Evolutionary conservation across 1,140 invertebrate genomes (phyloP).

Genomic region (Drosophila ogumai): DNA sequence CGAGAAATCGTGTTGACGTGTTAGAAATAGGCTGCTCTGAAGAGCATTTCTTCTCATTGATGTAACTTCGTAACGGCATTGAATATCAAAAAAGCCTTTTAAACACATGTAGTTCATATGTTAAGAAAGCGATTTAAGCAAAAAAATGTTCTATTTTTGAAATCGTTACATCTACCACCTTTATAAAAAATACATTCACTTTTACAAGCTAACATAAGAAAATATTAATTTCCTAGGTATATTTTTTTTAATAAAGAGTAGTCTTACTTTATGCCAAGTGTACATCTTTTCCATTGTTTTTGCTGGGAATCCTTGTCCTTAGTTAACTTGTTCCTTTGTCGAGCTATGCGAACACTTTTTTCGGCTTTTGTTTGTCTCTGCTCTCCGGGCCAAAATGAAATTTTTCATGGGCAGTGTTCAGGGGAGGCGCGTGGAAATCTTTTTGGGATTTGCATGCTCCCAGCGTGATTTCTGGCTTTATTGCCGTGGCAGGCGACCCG

Average conservation of each 20-base stretch:
- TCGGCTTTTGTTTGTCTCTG: conserved; percentile 43
- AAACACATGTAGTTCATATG: too few species aligned
- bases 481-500: conserved; percentile 37
- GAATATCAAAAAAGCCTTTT: too few species aligned
- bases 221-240: not conserved
- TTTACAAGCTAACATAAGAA: too few species aligned
- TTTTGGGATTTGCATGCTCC: conserved; percentile 68
- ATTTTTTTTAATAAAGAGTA: not conserved
- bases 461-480: conserved; percentile 69
- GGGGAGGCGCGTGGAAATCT: conserved; percentile 49
- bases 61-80: too few species aligned
- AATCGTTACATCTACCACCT: too few species aligned
- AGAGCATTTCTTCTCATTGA: too few species aligned
- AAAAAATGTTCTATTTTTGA: too few species aligned
- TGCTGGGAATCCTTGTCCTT: conserved; percentile 24
- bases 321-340: conserved; percentile 62
- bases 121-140: too few species aligned
- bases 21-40: too few species aligned
- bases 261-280: not conserved
- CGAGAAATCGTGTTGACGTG: too few species aligned
- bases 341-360: conserved; percentile 13
- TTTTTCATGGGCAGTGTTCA: conserved; percentile 41
- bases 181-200: too few species aligned
- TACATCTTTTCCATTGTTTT: conserved; percentile 15
- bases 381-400: conserved; percentile 43